These are phyloP conservation scores for Halocynthia roretzi DNA, from an alignment of 23 tunicate species.

Conservation along the genomic window DNA sequence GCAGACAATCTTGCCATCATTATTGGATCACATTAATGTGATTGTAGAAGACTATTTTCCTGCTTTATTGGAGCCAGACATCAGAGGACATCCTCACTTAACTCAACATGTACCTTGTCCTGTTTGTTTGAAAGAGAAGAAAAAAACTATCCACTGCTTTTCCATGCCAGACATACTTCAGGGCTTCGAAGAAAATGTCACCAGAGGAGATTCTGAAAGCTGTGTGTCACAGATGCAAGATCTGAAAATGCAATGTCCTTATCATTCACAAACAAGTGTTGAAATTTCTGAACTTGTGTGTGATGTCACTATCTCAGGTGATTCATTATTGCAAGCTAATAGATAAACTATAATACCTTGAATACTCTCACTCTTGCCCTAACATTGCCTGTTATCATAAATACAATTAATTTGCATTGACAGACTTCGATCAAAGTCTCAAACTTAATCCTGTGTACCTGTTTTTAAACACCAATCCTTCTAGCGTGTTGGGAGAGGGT, in stretches of 20 bases:
- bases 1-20: constrained; percentile 35
- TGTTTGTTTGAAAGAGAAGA: constrained; percentile 13
- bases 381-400: too few species aligned
- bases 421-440: constrained; percentile 37
- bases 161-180: not conserved
- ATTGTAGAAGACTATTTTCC: constrained; percentile 68
- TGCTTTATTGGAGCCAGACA: constrained; percentile 33
- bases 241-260: too few species aligned
- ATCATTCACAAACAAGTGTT: too few species aligned
- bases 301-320: too few species aligned
- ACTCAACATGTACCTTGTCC: constrained; percentile 49
- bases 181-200: too few species aligned
- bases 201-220: too few species aligned
- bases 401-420: not conserved
- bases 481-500: constrained; percentile 45
- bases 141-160: not conserved
- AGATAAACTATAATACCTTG: too few species aligned
- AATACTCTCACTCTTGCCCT: too few species aligned
- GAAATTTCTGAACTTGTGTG: too few species aligned
- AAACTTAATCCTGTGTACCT: constrained; percentile 23
- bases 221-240: too few species aligned
- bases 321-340: too few species aligned
- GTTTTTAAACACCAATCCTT: constrained; percentile 24
- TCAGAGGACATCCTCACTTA: constrained; percentile 28
- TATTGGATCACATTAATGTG: constrained; percentile 50